Evolutionary conservation across 2,888 invertebrate species (phyloP), one percentile per base, ranked within the genome.

Genomic region (Psylliodes chrysocephalus): DNA sequence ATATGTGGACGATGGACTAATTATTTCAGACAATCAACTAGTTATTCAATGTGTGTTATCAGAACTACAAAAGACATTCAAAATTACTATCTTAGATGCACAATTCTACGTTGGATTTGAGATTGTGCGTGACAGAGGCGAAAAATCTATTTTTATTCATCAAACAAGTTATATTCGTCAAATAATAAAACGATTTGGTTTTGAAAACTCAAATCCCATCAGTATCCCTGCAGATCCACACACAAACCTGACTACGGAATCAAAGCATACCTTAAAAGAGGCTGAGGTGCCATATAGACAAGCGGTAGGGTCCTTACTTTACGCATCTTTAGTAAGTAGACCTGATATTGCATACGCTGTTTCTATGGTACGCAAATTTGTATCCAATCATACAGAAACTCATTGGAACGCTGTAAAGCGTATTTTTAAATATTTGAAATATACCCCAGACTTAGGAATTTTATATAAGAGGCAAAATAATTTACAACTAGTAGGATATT

Each of bases 281-380:
- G 30, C 10, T 2, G 38, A 44, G 15, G 49, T 53, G 12, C 64
- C 64, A 1, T 64, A 64, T n/a, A 30, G 51, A 38, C 30, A 64
- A 61, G 61, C 64, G 10, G 38, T 64, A 10, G 52, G 51, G 6
- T 61, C 51, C 3, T 42, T 61, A 1, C 54, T 60, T 35, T 60
- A 54, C 28, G 14, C 40, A 18, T 42, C 51, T 10, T 30, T 30
- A 1, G 46, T 38, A 6, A 52, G 22, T 10, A 44, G 46, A 1
- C 56, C 42, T 10, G 62, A 63, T 52, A n/a, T 33, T 28, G 10
- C 38, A 57, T 57, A 14, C 57, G 19, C 46, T 63, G 38, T 15
- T 28, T 49, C 28, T 57, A n/a, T n/a, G n/a, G 7, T 46, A 3
- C 51, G 62, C 33, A 4, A 33, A n/a, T 54, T 44, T 19, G 17